Percentiles rank a stretch among this genome's conserved stretches.
Conservation (phyloP, 35 echinoderm and acorn worm genomes). For the Strongylocentrotus purpuratus region DNA sequence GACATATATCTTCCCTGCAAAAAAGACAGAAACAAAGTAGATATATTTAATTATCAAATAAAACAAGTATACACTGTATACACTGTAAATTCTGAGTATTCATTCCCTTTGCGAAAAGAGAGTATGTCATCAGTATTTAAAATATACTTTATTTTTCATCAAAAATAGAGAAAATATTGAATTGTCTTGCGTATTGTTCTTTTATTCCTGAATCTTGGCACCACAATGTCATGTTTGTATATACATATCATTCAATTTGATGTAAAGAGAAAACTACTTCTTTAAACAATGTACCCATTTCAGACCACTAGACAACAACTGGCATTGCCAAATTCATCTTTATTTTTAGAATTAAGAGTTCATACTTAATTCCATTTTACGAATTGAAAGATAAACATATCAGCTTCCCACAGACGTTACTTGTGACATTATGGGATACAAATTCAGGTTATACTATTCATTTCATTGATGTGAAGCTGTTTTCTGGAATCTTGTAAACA, state of each 20-base stretch:
- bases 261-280: background rate
- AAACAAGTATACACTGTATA: background rate
- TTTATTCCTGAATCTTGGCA: too few relatives aligned
- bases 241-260: background rate
- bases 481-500: background rate
- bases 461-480: background rate
- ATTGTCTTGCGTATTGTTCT: too few relatives aligned
- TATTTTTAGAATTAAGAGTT: background rate
- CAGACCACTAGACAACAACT: background rate
- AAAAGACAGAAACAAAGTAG: background rate
- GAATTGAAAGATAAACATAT: background rate
- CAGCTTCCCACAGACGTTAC: background rate
- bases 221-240: background rate
- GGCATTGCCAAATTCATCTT: background rate
- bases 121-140: too few relatives aligned
- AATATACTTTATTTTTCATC: too few relatives aligned
- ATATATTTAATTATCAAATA: background rate
- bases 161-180: too few relatives aligned
- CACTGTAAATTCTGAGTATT: background rate
- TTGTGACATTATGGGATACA: background rate
- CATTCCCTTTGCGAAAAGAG: too few relatives aligned
- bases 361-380: background rate
- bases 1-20: slow-evolving; percentile 76
- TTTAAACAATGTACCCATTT: background rate
- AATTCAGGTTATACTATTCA: background rate